Conservation (phyloP, 2,113 vertebrate species). For the Spea multiplicata region DNA sequence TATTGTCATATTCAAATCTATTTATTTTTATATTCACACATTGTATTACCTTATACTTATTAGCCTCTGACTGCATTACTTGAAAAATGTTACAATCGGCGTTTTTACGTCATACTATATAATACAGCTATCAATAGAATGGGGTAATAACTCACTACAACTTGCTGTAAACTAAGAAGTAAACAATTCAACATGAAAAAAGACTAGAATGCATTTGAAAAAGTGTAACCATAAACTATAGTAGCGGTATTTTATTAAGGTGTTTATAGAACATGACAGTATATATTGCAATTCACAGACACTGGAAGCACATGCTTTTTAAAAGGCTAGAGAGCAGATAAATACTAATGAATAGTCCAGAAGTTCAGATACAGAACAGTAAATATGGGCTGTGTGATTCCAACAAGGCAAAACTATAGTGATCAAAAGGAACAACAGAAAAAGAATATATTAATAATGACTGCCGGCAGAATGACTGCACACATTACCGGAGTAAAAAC, state of each 20-base stretch:
- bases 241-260: conserved; percentile 5
- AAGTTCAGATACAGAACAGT: conserved; percentile 23
- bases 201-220: conserved; percentile 7
- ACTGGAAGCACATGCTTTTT: neutral
- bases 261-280: conserved; percentile 10
- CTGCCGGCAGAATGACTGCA: conserved; percentile 20
- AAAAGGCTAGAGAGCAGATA: conserved; percentile 6
- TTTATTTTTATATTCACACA: too few species aligned
- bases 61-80: too few species aligned
- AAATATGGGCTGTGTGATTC: conserved; percentile 32
- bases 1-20: too few species aligned
- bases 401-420: conserved; percentile 21
- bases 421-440: conserved; percentile 28
- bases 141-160: neutral
- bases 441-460: conserved; percentile 41
- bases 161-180: neutral
- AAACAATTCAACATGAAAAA: conserved; percentile 20
- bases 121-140: neutral
- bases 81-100: too few species aligned
- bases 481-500: conserved; percentile 21
- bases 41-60: too few species aligned
- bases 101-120: neutral
- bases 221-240: conserved; percentile 14
- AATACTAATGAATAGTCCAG: conserved; percentile 17
- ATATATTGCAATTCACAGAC: conserved; percentile 15